Evolutionary conservation across 1,140 invertebrate species (phyloP), one percentile per base, ranked within the genome.

Genomic region (Lepidurus couesii): DNA sequence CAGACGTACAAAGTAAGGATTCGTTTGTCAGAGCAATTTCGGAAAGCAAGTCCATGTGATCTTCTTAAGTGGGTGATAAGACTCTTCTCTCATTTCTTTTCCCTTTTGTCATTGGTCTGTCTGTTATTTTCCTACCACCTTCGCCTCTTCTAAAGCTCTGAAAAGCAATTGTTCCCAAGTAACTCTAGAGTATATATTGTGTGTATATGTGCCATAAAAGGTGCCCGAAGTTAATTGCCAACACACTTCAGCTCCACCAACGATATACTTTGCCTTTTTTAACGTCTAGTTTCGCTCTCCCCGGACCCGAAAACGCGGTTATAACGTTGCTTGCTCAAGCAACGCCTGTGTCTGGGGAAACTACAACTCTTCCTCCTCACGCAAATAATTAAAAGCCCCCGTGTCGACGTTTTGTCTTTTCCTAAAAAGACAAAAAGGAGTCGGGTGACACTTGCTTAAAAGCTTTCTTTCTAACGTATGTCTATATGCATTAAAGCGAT

Each of bases 21-120:
- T 7, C 53, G 16, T 65, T 65, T 65, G 53, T 65, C 53, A 65
- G 21, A 65, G 53, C 21, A 65, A 65, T 65, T 65, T 65, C 21
- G 21, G 53, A 65, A 65, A 65, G 53, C 53, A 65, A 65, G 53
- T 65, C 21, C 53, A 21, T 65, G 53, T 65, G 53, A 65, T 65
- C 53, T 65, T 65, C 53, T 65, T 65, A 65, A 65, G 53, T 65
- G 21, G 53, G 53, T 65, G 53, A 9, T 65, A 65, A 65, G 53
- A n/a, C 53, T 65, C 53, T 13, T 65, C 53, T 65, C 21, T 65
- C 53, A 65, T 65, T 65, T 65, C 53, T 7, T 13, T 13, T 16
- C 21, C 53, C 53, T 16, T 65, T 65, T 65, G 21, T 65, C 6
- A 21, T 21, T n/a, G 13, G 45, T 16, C 16, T 47, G 45, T 47